Conservation (phyloP, 2,888 invertebrate genomes). For the Suillia variegata region DNA sequence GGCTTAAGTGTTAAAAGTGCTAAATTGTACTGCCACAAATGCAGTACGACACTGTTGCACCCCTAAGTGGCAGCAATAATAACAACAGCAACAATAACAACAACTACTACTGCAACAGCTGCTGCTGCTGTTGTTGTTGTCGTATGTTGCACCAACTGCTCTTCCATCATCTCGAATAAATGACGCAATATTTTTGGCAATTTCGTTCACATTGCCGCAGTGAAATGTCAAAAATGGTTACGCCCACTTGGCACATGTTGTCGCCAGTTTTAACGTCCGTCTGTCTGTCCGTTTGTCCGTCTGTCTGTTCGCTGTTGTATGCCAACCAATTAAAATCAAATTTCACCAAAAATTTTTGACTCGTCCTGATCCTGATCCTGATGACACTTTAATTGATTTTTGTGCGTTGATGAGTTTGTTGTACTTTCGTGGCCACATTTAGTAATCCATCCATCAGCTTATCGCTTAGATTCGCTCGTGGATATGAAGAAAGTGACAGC, state of each 20-base stretch:
- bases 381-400: background rate
- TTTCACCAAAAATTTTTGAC: conserved; percentile 35
- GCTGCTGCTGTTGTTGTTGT: background rate
- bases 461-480: background rate
- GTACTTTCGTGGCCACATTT: background rate
- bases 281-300: background rate
- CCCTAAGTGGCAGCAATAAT: background rate
- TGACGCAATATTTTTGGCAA: background rate
- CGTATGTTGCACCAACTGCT: background rate
- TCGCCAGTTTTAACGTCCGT: background rate
- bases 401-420: background rate
- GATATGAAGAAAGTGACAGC: conserved; percentile 3
- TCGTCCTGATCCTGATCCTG: conserved; percentile 14
- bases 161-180: background rate
- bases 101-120: background rate
- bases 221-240: background rate
- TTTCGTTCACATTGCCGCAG: background rate
- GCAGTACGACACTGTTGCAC: background rate
- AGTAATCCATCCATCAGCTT: background rate
- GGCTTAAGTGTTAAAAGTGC: background rate
- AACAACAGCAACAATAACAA: too few species aligned
- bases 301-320: background rate
- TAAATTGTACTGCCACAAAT: background rate
- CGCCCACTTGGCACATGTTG: conserved; percentile 1
- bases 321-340: conserved; percentile 51